These are phyloP conservation scores for Isurus oxyrinchus DNA, from an alignment of 2,113 vertebrate genomes.

Conservation along the genomic window DNA sequence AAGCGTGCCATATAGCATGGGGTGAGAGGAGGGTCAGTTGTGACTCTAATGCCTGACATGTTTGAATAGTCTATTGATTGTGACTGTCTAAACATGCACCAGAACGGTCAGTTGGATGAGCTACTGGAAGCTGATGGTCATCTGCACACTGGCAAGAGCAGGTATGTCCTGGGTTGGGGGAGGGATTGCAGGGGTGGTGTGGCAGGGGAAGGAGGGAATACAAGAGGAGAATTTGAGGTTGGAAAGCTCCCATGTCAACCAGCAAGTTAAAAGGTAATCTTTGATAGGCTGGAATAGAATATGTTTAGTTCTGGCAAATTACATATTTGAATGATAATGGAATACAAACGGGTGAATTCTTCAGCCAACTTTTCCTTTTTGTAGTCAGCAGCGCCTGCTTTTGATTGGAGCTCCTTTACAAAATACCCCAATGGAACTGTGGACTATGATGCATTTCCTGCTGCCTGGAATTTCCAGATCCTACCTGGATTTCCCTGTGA, in stretches of 20 bases:
- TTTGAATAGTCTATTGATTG: no score
- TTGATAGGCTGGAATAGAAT: neutral
- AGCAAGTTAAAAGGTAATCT: neutral
- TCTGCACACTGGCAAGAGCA: neutral
- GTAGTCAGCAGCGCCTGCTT: constrained; percentile 78
- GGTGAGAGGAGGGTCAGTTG: no score
- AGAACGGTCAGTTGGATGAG: no score
- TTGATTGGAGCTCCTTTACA: constrained; percentile 81
- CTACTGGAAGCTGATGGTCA: neutral
- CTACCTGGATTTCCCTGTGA: constrained; percentile 80
- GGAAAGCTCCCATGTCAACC: neutral
- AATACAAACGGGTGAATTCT: neutral
- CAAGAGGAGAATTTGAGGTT: neutral
- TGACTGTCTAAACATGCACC: no score
- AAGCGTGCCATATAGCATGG: no score
- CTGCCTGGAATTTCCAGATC: constrained; percentile 79
- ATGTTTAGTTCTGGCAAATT: neutral
- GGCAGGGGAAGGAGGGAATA: neutral
- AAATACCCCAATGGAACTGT: constrained; percentile 82
- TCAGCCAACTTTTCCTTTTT: constrained; percentile 33
- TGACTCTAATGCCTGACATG: no score
- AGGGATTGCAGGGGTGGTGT: no score
- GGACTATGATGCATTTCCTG: constrained; percentile 89
- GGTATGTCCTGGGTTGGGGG: no score
- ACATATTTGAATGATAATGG: neutral